A percentile compares a stretch with the other conserved stretches of the same genome.
phyloP scores from a whole-genome alignment of 2,113 vertebrate genomes.

The Corythoichthys haematopterus region DNA sequence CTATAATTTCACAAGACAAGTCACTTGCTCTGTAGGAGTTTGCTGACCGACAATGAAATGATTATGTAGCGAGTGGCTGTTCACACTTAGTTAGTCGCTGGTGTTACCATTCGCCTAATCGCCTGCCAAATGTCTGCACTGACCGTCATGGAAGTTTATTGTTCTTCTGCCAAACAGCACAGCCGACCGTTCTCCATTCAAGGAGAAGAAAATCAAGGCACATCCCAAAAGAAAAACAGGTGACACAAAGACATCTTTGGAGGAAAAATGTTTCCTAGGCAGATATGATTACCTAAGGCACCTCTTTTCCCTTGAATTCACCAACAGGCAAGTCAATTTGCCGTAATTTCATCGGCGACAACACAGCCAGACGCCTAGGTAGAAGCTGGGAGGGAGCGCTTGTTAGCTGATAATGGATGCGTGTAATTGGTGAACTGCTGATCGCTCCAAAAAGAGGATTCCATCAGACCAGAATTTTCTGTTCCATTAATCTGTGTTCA shows the following conservation, averaged over 20 bases:
- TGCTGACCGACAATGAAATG: constrained; percentile 42
- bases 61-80: constrained; percentile 32
- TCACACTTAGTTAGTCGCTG: constrained; percentile 42
- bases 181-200: constrained; percentile 38
- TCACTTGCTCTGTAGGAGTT: constrained; percentile 12
- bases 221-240: neutral
- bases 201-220: constrained; percentile 28
- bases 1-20: neutral
- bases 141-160: constrained; percentile 37
- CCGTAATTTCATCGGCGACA: constrained; percentile 56
- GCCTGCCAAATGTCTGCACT: constrained; percentile 56
- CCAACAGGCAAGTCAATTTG: constrained; percentile 61
- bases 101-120: constrained; percentile 40
- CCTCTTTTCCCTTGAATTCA: constrained; percentile 40
- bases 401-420: constrained; percentile 58
- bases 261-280: constrained; percentile 47
- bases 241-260: constrained; percentile 6
- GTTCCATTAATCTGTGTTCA: constrained; percentile 67
- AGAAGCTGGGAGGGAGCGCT: constrained; percentile 44
- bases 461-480: constrained; percentile 58
- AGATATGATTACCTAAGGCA: constrained; percentile 57
- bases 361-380: constrained; percentile 31
- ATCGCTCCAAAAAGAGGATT: constrained; percentile 54
- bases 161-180: constrained; percentile 39
- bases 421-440: constrained; percentile 60